Conservation (phyloP, 1,140 invertebrate species). For the Drosophila oshimai region DNA sequence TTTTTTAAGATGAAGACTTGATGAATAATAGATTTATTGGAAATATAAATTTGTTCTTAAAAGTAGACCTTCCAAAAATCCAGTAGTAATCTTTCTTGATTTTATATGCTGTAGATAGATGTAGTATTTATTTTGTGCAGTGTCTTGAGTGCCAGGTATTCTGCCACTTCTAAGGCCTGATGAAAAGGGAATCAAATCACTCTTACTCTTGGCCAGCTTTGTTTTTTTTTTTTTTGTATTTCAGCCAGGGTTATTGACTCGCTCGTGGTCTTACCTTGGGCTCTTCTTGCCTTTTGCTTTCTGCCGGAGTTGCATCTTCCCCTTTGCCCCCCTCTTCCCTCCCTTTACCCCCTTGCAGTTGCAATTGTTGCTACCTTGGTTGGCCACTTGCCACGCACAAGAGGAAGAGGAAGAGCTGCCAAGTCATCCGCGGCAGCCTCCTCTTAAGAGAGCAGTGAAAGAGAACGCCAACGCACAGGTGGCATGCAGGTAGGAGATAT, state of each 20-base stretch:
- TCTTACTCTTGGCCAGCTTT: constrained; percentile 67
- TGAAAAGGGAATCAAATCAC: constrained; percentile 81
- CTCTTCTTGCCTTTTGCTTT: constrained; percentile 64
- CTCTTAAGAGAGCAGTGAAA: constrained; percentile 20
- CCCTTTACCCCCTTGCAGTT: constrained; percentile 31
- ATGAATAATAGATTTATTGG: too few relatives aligned
- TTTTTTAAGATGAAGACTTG: too few relatives aligned
- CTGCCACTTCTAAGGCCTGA: constrained; percentile 53
- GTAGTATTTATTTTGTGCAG: too few relatives aligned
- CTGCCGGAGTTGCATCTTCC: constrained; percentile 30
- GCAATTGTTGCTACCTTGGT: constrained; percentile 57
- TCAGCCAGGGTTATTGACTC: constrained; percentile 66
- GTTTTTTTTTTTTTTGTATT: constrained; percentile 2
- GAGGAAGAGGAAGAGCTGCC: constrained; percentile 43
- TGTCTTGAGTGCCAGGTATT: background rate
- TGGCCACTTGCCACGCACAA: constrained; percentile 44
- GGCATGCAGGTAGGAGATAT: constrained; percentile 22
- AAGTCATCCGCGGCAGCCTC: constrained; percentile 54
- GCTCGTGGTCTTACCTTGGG: constrained; percentile 26
- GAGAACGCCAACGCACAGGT: constrained; percentile 52
- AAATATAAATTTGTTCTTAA: too few relatives aligned
- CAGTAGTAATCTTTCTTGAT: too few relatives aligned
- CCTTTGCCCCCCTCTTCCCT: background rate
- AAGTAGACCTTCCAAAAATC: too few relatives aligned
- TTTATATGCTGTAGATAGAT: too few relatives aligned